These are phyloP conservation scores for Vulpes vulpes DNA, from an alignment of 2,113 vertebrate species.

Conservation along the genomic window DNA sequence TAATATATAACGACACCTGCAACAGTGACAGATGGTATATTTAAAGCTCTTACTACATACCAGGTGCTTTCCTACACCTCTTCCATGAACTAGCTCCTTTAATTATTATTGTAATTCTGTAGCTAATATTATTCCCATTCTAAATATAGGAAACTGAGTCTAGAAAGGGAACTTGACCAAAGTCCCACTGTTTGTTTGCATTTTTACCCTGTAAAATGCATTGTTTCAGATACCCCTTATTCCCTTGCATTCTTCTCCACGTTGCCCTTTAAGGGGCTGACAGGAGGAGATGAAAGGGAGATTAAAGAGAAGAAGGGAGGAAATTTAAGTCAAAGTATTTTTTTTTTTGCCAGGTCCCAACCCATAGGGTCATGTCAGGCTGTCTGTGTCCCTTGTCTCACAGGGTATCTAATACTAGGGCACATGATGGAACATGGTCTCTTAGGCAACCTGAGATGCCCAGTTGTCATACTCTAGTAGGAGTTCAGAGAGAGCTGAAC, in stretches of 20 bases:
- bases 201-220: background rate
- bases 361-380: background rate
- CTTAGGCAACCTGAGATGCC: background rate
- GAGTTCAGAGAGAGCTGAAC: background rate
- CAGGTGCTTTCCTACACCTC: background rate
- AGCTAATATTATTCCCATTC: background rate
- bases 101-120: background rate
- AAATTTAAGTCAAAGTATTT: background rate
- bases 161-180: background rate
- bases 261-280: background rate
- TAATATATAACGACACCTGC: background rate
- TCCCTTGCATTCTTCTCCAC: background rate
- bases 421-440: background rate
- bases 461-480: background rate
- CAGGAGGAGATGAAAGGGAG: background rate
- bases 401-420: background rate
- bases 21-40: background rate
- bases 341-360: background rate
- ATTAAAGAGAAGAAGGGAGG: background rate
- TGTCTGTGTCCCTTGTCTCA: background rate
- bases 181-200: background rate
- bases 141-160: background rate
- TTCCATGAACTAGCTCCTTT: background rate
- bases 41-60: background rate
- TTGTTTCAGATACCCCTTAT: background rate